Evolutionary conservation across 2,888 invertebrate species (phyloP), one percentile per base, ranked within the genome.

Genomic region (Therioaphis trifolii): DNA sequence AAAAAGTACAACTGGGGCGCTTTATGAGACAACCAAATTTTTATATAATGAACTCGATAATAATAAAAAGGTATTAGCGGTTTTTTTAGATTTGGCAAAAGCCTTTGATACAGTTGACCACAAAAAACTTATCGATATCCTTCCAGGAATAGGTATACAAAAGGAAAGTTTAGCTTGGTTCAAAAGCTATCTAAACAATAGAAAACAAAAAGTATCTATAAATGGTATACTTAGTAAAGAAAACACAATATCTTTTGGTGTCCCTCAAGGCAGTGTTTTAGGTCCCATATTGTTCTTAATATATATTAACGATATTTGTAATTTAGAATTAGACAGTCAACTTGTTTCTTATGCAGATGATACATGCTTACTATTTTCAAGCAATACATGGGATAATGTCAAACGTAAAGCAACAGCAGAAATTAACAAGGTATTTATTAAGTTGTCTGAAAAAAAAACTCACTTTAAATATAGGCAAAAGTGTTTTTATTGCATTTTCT

Each of bases 191-290:
- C 21, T 66, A 35, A 15, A 9, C 4, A 35, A 66, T 29, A 66
- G 66, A 66, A 66, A 35, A 12, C 66, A 66, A 66, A 18, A n/a
- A 35, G 66, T 66, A 24, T 29, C 27, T 11, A 35, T 66, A 15
- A 66, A 66, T 66, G 35, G 66, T 35, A 21, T 29, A 11, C 18
- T 29, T 4, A 29, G 35, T 18, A 9, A 29, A 35, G 5, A 7
- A 35, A 5, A 1, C 4, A 11, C 12, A 2, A 5, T 66, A 5
- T 35, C n/a, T n/a, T n/a, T n/a, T n/a, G n/a, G n/a, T n/a, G n/a
- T n/a, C n/a, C n/a, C n/a, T n/a, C n/a, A n/a, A 66, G 66, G 66
- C 21, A 66, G 66, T 18, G 66, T 66, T 4, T 35, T 66, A 66
- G 66, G 66, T 18, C 66, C 66, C 15, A 12, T 66, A n/a, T 35